A percentile compares a stretch with the other conserved stretches of the same genome.
Conservation (phyloP, 2,888 invertebrate species). For the Erebia palarica region DNA sequence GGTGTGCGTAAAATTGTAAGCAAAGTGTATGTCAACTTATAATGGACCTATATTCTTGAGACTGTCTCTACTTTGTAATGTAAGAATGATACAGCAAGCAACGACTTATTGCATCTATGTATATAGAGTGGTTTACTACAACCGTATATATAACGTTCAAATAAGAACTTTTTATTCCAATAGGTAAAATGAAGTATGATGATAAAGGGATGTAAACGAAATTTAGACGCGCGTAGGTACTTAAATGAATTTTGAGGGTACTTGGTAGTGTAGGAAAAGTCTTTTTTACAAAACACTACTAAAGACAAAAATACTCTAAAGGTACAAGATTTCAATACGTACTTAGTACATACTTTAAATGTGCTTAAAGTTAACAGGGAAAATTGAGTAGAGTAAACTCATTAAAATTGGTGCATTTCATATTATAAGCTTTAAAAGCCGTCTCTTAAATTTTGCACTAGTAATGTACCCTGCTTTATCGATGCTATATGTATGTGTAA, state of each 20-base stretch:
- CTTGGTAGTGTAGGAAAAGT: constrained; percentile 1
- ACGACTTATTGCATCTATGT: not conserved
- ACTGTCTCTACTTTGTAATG: constrained; percentile 7
- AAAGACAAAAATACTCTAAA: not conserved
- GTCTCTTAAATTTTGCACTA: constrained; percentile 31
- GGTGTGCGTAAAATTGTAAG: not conserved
- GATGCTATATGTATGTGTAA: constrained; percentile 19
- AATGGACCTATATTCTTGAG: not conserved
- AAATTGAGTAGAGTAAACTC: not conserved
- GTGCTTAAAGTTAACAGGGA: constrained; percentile 3
- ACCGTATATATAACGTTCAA: not conserved
- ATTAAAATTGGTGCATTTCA: constrained; percentile 37
- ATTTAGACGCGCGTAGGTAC: too few species aligned
- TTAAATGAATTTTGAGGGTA: constrained; percentile 5
- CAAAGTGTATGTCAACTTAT: not conserved
- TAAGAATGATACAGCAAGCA: not conserved
- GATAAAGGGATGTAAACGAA: not conserved
- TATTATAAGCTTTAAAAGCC: constrained; percentile 40
- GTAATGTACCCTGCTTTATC: constrained; percentile 15
- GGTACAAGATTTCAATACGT: not conserved
- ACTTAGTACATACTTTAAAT: not conserved
- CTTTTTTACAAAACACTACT: not conserved
- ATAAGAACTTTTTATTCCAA: not conserved
- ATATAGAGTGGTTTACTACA: not conserved
- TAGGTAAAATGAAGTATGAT: not conserved